Base-by-base conservation (phyloP, 2,113 vertebrate genomes). In the Jaculus jaculus region DNA sequence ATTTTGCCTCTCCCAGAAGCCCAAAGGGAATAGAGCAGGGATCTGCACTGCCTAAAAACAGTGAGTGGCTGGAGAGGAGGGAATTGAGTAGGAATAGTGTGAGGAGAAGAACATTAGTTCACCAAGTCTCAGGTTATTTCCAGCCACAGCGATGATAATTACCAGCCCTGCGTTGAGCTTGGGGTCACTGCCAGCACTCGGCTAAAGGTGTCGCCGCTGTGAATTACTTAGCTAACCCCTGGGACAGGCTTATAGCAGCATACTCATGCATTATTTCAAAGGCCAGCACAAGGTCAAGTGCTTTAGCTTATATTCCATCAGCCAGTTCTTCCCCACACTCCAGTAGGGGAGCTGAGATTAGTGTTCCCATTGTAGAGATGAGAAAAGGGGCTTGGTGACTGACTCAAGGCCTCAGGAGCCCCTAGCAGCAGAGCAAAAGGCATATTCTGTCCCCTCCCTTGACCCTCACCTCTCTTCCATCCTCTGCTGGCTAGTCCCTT, bases 91-190 rank as follows among this genome's bases (percentile, higher is more conserved):
- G 28, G 39, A 30, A 39, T 66, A 77, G 15, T 20, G 7, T 6
- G 58, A 42, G 37, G 47, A 77, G 18, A 54, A 54, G 6, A 54
- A 12, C 54, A 54, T 54, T 12, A 54, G 54, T 54, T 54, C 54
- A 54, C 54, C 10, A 16, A 3, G 15, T 54, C 54, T 54, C 54
- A 12, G 15, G 54, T 54, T 54, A 54, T 71, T 72, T 69, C 86
- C 69, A 32, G 84, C 32, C 32, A 0, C 3, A 3, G 75, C 11
- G 6, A 2, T 61, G 4, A 4, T 15, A 21, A 28, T 17, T 61
- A 83, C 5, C 65, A 5, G 11, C 17, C 32, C 54, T 54, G 54
- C 11, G 15, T 54, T 54, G 54, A 54, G 54, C 2, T 12, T 54
- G 54, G 54, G 54, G 54, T 16, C 54, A 54, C 11, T 54, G 54